Evolutionary conservation across 2,113 vertebrate species (phyloP), one percentile per base, ranked within the genome.

Genomic region (Polypterus senegalus): DNA sequence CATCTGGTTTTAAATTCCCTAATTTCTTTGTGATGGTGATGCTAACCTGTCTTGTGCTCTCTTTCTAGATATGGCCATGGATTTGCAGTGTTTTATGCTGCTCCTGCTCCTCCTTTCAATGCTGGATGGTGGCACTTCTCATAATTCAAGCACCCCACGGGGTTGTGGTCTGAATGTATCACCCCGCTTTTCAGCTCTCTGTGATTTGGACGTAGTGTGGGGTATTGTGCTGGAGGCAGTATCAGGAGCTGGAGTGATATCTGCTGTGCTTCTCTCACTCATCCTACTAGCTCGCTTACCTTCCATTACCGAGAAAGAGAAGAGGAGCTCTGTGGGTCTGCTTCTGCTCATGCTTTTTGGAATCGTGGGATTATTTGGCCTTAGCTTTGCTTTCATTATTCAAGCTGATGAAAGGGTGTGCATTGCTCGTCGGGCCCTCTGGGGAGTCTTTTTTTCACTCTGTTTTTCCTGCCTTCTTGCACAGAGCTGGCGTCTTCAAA

Each of bases 151-250:
- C 8, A 81, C 81, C 0, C 89, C 95, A 0, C 78, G 88, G 48
- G 95, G 95, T 60, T 97, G 95, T 0, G 91, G 92, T 5, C 83
- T 94, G 82, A 91, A 92, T 11, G 82, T 92, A 0, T 80, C 81
- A 44, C 89, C 88, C 1, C 92, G 92, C 68, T 97, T 93, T 49
- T 81, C 92, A 5, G 81, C 91, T 68, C 88, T 98, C 63, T 98
- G 95, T 3, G 91, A 97, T 77, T 88, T 98, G 88, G 92, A 98
- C 75, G 87, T 91, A 60, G 77, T 94, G 43, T 98, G 95, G 95
- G 95, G 95, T 0, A 94, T 98, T 49, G 92, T 91, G 0, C 76
- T 97, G 44, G 95, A 94, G 74, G 88, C 88, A 0, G 85, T 90
- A 6, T 93, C 95, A 0, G 90, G 88, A 1, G 86, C 90, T 0